These are phyloP conservation scores for Ctenomys sociabilis DNA, from an alignment of 2,113 vertebrate species.

Conservation along the genomic window DNA sequence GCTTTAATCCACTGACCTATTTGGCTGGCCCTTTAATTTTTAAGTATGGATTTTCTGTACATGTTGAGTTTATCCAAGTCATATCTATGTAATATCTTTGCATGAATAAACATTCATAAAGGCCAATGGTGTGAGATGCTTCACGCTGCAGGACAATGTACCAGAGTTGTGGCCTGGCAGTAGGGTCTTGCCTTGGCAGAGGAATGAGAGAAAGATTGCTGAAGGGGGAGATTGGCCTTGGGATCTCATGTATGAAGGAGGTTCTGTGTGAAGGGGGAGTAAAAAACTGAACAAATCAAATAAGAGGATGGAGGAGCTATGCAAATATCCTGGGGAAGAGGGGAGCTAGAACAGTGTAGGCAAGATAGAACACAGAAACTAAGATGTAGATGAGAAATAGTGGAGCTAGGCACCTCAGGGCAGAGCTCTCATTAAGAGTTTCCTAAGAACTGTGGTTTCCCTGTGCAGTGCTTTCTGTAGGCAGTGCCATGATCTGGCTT, in stretches of 20 bases:
- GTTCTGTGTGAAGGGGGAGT: background rate
- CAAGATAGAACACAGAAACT: background rate
- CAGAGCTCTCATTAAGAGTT: background rate
- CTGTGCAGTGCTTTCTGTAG: background rate
- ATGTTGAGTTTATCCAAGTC: background rate
- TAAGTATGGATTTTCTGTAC: background rate
- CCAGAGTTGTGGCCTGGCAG: background rate
- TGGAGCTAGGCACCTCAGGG: background rate
- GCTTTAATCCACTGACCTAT: no score
- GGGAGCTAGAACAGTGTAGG: background rate
- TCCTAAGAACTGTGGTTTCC: background rate
- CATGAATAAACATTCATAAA: background rate
- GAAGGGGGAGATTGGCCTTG: background rate
- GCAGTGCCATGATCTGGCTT: background rate
- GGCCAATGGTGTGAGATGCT: background rate
- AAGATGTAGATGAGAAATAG: background rate
- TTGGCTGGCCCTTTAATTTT: no score
- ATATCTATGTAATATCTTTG: background rate
- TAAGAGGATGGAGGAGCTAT: background rate
- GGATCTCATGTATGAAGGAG: background rate
- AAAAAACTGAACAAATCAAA: no score
- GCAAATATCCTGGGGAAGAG: background rate
- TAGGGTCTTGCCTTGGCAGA: background rate
- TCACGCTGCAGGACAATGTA: no score
- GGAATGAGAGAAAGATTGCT: background rate